Percentiles rank a stretch among this genome's conserved stretches.
Conservation (phyloP, 1,140 invertebrate species). For the Ceratosolen solmsi region DNA sequence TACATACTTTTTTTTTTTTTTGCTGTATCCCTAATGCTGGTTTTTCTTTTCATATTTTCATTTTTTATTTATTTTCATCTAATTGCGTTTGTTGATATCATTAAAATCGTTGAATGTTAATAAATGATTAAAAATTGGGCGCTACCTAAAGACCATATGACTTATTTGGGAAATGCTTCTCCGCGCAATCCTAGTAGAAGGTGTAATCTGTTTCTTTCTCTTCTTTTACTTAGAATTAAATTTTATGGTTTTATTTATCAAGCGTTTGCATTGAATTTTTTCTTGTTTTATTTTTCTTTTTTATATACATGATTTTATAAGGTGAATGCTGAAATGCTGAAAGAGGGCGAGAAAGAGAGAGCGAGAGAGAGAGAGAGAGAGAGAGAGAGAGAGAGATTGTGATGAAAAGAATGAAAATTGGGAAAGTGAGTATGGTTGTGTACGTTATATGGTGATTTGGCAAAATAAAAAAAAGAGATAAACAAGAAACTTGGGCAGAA, state of each 20-base stretch:
- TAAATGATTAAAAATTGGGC: constrained; percentile 30
- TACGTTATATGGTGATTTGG: constrained; percentile 68
- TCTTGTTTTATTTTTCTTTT: background rate
- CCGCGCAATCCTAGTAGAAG: constrained; percentile 33
- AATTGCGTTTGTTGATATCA: background rate
- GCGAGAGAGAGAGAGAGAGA: too few relatives aligned
- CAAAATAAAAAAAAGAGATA: constrained; percentile 59
- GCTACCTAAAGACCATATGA: background rate
- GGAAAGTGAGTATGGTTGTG: constrained; percentile 45
- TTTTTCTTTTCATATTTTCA: constrained; percentile 4
- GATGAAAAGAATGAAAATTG: constrained; percentile 37
- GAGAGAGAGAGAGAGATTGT: constrained; percentile 10
- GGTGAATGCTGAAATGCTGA: too few relatives aligned
- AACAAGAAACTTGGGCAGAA: constrained; percentile 44
- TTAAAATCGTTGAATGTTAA: constrained; percentile 18
- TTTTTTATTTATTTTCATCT: constrained; percentile 13
- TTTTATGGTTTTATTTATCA: background rate
- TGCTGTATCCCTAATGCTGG: constrained; percentile 27
- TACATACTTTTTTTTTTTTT: constrained; percentile 27
- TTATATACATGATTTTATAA: background rate
- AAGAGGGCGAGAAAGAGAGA: too few relatives aligned
- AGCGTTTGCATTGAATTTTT: too few relatives aligned
- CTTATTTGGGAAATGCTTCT: constrained; percentile 44
- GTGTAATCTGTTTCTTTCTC: constrained; percentile 30
- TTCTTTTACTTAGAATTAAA: background rate